Percentiles rank a stretch among this genome's conserved stretches.
phyloP scores from a whole-genome alignment of 1,140 invertebrate genomes.

The Orius insidiosus region DNA sequence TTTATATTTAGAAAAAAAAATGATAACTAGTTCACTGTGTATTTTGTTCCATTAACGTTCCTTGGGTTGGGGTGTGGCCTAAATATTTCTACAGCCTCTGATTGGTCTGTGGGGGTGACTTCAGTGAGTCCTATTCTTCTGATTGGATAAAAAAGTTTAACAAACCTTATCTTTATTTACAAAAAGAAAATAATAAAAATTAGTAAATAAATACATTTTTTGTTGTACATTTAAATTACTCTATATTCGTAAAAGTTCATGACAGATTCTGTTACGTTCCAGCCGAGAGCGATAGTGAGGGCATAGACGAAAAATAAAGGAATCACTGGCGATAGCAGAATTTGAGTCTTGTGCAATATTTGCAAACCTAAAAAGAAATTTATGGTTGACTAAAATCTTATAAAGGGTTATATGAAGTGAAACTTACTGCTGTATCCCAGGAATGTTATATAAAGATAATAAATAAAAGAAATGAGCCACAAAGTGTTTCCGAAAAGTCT shows the following conservation, averaged over 20 bases:
- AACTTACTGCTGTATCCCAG: constrained; percentile 88
- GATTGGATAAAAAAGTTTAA: too few relatives aligned
- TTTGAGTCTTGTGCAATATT: constrained; percentile 71
- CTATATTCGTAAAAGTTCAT: constrained; percentile 66
- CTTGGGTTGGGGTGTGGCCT: too few relatives aligned
- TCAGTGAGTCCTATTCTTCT: too few relatives aligned
- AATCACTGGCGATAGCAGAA: constrained; percentile 74
- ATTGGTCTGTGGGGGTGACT: too few relatives aligned
- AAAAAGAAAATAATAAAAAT: too few relatives aligned
- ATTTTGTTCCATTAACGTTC: too few relatives aligned
- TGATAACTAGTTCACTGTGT: too few relatives aligned
- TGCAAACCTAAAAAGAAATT: constrained; percentile 60
- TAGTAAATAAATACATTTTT: too few relatives aligned
- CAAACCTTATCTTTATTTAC: too few relatives aligned
- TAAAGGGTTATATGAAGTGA: too few relatives aligned
- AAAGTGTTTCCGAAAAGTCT: constrained; percentile 81
- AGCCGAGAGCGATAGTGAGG: constrained; percentile 47
- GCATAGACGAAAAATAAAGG: constrained; percentile 63
- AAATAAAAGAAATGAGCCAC: constrained; percentile 79
- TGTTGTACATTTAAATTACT: constrained; percentile 28
- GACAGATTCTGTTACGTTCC: constrained; percentile 54
- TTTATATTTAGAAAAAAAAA: too few relatives aligned
- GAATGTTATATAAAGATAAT: constrained; percentile 96
- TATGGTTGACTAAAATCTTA: background rate
- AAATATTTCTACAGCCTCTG: too few relatives aligned